A percentile compares a stretch with the other conserved stretches of the same genome.
Conservation (phyloP, 1,140 invertebrate species). For the Zeugodacus cucurbitae region DNA sequence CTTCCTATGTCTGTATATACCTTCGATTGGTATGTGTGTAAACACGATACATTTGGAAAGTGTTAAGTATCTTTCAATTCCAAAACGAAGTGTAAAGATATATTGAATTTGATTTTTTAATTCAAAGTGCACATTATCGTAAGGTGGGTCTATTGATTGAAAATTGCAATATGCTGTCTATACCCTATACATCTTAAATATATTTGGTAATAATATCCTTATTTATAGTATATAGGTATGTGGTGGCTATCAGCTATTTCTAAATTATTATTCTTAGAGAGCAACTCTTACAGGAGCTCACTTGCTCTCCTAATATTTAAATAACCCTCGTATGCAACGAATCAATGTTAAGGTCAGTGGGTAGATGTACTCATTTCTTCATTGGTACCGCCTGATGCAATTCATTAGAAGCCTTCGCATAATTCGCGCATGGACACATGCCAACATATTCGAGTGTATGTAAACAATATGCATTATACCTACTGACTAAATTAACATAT, state of each 20-base stretch:
- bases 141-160: too few species aligned
- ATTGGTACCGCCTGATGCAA: background rate
- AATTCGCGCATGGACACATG: background rate
- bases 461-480: too few species aligned
- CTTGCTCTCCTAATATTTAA: background rate
- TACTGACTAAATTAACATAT: too few species aligned
- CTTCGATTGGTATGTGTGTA: too few species aligned
- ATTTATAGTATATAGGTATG: background rate
- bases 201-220: background rate
- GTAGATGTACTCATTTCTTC: conserved; percentile 1
- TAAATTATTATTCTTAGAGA: background rate
- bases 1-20: background rate
- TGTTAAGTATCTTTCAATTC: too few species aligned
- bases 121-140: too few species aligned
- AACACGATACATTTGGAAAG: too few species aligned
- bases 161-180: too few species aligned
- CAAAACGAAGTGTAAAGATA: too few species aligned
- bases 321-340: background rate
- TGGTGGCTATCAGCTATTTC: background rate
- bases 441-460: background rate
- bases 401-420: background rate
- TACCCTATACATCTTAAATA: too few species aligned
- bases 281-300: background rate
- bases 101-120: too few species aligned
- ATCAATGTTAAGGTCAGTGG: conserved; percentile 33